Evolutionary conservation across 2,113 vertebrate genomes (phyloP).

Genomic region (Coregonus clupeaformis): DNA sequence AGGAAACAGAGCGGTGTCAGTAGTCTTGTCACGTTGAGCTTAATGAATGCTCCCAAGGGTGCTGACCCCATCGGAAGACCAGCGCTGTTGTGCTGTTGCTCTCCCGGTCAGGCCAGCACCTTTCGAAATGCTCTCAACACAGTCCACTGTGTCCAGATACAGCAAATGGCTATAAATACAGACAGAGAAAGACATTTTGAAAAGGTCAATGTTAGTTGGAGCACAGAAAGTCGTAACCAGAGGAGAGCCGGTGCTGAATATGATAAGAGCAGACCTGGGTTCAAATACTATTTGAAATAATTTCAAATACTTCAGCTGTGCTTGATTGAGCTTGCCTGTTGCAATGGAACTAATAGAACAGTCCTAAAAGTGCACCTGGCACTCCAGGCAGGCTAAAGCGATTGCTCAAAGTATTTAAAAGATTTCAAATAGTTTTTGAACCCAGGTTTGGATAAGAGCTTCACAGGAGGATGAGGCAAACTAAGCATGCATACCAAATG

Average conservation of each 20-base stretch:
- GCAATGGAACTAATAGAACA: not conserved
- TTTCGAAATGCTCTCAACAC: constrained; percentile 21
- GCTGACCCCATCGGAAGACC: constrained; percentile 38
- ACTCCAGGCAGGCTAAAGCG: too few species aligned
- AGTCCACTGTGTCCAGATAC: constrained; percentile 13
- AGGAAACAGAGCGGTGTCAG: constrained; percentile 22
- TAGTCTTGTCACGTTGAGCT: constrained; percentile 21
- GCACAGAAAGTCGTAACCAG: not conserved
- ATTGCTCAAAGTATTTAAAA: constrained; percentile 5
- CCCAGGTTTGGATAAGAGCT: too few species aligned
- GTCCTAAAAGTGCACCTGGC: not conserved
- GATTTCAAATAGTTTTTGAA: too few species aligned
- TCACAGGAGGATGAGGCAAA: too few species aligned
- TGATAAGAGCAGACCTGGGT: not conserved
- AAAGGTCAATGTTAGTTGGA: constrained; percentile 48
- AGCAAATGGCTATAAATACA: constrained; percentile 21
- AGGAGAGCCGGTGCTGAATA: constrained; percentile 3
- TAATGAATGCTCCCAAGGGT: constrained; percentile 20
- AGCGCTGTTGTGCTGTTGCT: constrained; percentile 25
- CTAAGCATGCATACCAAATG: too few species aligned
- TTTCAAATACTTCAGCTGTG: not conserved
- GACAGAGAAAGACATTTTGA: constrained; percentile 28
- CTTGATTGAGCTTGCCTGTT: not conserved
- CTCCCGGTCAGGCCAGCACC: constrained; percentile 20
- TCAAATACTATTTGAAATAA: not conserved